These are phyloP conservation scores for Aethes cnicana DNA, from an alignment of 2,888 invertebrate species.

Conservation along the genomic window DNA sequence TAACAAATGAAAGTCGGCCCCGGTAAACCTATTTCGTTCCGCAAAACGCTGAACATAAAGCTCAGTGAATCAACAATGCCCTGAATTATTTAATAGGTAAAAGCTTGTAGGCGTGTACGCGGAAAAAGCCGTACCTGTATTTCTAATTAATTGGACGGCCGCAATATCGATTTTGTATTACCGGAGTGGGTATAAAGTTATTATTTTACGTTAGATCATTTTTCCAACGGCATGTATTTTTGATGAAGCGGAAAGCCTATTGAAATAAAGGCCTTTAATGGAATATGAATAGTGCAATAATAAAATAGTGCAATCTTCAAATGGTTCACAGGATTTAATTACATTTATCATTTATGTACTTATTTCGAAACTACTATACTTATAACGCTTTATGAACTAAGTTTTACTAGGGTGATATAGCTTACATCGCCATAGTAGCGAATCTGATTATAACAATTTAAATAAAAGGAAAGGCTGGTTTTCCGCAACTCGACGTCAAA, in stretches of 20 bases:
- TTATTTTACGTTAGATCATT: constrained; percentile 24
- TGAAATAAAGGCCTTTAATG: constrained; percentile 3
- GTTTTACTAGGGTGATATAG: no score
- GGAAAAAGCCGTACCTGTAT: constrained; percentile 44
- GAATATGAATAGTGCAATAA: neutral
- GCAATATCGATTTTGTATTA: constrained; percentile 64
- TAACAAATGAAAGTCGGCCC: neutral
- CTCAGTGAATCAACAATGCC: constrained; percentile 35
- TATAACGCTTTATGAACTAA: no score
- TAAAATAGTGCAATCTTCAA: neutral
- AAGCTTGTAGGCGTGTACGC: constrained; percentile 29
- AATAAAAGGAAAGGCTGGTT: no score
- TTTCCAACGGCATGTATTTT: constrained; percentile 23
- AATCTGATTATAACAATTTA: no score
- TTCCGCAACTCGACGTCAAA: no score
- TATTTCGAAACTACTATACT: no score
- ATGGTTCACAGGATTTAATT: no score
- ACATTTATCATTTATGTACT: neutral
- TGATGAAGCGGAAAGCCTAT: constrained; percentile 17
- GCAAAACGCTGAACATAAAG: constrained; percentile 30
- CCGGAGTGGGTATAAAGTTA: constrained; percentile 32
- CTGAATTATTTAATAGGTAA: constrained; percentile 39
- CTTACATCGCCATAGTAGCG: no score
- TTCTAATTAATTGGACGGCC: constrained; percentile 56
- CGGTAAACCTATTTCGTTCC: constrained; percentile 8